A percentile compares a stretch with the other conserved stretches of the same genome.
Conservation (phyloP, 2,113 vertebrate genomes). For the Apistogramma diplotaenia region DNA sequence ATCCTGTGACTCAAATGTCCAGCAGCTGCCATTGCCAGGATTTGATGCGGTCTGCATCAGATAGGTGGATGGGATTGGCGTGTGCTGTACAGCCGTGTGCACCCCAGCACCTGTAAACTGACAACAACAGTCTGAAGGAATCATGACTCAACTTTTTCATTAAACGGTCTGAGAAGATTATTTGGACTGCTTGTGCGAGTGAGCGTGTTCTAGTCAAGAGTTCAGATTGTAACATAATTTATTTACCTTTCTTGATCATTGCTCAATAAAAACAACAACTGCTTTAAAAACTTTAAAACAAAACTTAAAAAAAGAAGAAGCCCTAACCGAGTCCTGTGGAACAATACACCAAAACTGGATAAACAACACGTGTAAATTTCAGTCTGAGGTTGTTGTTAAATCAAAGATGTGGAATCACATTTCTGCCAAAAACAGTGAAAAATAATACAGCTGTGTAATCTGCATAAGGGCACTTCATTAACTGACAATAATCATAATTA, state of each 20-base stretch:
- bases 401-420: too few species aligned
- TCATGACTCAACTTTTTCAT: background rate
- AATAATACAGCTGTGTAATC: background rate
- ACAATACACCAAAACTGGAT: background rate
- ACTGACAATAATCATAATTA: background rate
- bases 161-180: background rate
- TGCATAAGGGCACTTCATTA: too few species aligned
- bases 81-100: background rate
- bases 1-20: slow-evolving; percentile 46
- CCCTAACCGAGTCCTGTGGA: background rate
- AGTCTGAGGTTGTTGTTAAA: background rate
- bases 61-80: background rate
- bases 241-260: background rate
- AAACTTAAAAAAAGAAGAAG: background rate
- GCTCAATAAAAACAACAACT: background rate
- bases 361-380: background rate
- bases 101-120: background rate
- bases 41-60: background rate
- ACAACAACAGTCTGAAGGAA: background rate
- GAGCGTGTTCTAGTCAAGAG: background rate
- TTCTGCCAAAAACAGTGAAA: too few species aligned
- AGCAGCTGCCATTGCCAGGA: slow-evolving; percentile 14
- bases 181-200: background rate
- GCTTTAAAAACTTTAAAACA: background rate
- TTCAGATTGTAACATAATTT: background rate